phyloP scores from a whole-genome alignment of 2,113 vertebrate species.

The Labrus mixtus region DNA sequence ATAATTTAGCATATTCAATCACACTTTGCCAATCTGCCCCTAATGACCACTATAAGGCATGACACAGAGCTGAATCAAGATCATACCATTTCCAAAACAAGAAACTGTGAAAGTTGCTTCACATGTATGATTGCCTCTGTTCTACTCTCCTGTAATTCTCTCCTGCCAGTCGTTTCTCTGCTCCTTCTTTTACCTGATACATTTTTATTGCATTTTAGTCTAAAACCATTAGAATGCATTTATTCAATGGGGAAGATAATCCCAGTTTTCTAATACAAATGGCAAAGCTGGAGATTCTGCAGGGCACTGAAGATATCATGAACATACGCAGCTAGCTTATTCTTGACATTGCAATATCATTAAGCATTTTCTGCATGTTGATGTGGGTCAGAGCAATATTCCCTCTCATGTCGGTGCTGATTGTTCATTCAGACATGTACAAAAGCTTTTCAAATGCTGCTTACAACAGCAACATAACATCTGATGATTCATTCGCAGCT shows the following conservation, averaged over 20 bases:
- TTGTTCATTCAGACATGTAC: constrained; percentile 49
- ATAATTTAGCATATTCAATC: too few species aligned
- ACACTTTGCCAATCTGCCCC: background rate
- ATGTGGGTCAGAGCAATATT: constrained; percentile 41
- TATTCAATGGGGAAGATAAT: background rate
- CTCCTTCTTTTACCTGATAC: constrained; percentile 19
- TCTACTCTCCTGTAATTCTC: constrained; percentile 3
- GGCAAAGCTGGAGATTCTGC: constrained; percentile 43
- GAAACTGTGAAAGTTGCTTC: constrained; percentile 20
- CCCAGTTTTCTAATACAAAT: constrained; percentile 21
- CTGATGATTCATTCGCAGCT: constrained; percentile 13
- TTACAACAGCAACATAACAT: constrained; percentile 18
- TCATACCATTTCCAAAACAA: background rate
- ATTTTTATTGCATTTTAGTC: constrained; percentile 13
- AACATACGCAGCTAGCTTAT: constrained; percentile 23
- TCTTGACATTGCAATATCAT: constrained; percentile 32
- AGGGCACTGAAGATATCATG: constrained; percentile 65
- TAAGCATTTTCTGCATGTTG: constrained; percentile 63
- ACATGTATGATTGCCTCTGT: constrained; percentile 15
- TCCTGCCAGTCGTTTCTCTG: constrained; percentile 27
- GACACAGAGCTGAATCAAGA: background rate
- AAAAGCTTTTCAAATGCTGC: constrained; percentile 63
- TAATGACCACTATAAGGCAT: background rate
- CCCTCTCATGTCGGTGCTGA: constrained; percentile 8
- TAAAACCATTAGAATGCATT: constrained; percentile 3